Percentiles rank a stretch among this genome's conserved stretches.
Conservation (phyloP, 2,113 vertebrate genomes). For the Halichoerus grypus region DNA sequence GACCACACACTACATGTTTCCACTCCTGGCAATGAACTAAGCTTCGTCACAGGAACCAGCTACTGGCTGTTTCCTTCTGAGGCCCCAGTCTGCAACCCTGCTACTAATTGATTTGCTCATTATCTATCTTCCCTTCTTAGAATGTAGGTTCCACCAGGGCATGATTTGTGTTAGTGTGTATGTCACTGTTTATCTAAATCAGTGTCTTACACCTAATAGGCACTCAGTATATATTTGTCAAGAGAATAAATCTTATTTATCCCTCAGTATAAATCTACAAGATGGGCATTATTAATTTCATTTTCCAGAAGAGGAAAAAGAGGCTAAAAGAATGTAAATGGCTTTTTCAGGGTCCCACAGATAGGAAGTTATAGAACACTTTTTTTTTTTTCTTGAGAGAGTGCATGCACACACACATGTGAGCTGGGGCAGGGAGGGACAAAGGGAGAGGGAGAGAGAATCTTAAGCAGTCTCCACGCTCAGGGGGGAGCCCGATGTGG, state of each 20-base stretch:
- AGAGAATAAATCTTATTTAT: conserved; percentile 38
- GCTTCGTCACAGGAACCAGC: neutral
- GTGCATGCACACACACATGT: neutral
- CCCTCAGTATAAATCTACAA: neutral
- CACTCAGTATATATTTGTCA: neutral
- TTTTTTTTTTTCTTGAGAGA: neutral
- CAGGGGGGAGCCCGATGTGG: neutral
- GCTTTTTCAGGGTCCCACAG: neutral
- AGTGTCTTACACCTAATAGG: neutral
- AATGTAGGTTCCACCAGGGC: neutral
- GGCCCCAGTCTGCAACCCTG: neutral
- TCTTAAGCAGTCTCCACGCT: neutral
- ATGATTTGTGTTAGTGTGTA: neutral
- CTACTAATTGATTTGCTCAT: neutral
- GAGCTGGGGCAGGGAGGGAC: neutral
- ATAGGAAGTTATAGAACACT: neutral
- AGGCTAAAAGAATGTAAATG: neutral
- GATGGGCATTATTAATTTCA: neutral
- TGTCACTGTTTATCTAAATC: neutral
- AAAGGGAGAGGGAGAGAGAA: neutral
- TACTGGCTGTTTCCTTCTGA: neutral
- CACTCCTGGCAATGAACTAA: neutral
- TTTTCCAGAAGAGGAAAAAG: neutral
- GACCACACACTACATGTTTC: neutral
- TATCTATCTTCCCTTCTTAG: neutral